These are phyloP conservation scores for Mungos mungo DNA, from an alignment of 2,113 vertebrate genomes.

Conservation along the genomic window DNA sequence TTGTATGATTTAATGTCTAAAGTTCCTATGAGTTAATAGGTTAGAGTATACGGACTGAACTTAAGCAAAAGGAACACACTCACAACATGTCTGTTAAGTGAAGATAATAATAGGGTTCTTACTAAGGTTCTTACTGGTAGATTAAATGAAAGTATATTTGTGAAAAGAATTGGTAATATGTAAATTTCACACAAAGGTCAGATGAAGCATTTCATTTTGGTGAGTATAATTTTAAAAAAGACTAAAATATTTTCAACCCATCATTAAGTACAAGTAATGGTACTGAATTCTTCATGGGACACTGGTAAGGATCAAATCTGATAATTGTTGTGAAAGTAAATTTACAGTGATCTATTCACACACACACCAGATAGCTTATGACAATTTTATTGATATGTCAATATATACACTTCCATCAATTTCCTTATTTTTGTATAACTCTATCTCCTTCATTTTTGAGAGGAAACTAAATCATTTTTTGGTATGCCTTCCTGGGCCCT, in stretches of 20 bases:
- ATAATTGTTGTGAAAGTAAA: not conserved
- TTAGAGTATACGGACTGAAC: not conserved
- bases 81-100: not conserved
- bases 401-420: not conserved
- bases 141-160: not conserved
- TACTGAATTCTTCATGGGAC: not conserved
- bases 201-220: not conserved
- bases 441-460: not conserved
- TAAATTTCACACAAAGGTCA: not conserved
- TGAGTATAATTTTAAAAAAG: slow-evolving; percentile 8
- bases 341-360: not conserved
- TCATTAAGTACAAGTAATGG: not conserved
- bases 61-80: not conserved
- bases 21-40: no score
- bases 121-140: not conserved
- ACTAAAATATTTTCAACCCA: not conserved
- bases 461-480: not conserved
- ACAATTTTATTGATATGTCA: not conserved
- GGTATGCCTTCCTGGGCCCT: not conserved
- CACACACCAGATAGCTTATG: not conserved
- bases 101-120: not conserved
- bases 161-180: not conserved
- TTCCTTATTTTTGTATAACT: not conserved
- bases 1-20: not conserved
- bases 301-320: not conserved